Conservation (phyloP, 2,888 invertebrate species). For the Iphiclides podalirius region DNA sequence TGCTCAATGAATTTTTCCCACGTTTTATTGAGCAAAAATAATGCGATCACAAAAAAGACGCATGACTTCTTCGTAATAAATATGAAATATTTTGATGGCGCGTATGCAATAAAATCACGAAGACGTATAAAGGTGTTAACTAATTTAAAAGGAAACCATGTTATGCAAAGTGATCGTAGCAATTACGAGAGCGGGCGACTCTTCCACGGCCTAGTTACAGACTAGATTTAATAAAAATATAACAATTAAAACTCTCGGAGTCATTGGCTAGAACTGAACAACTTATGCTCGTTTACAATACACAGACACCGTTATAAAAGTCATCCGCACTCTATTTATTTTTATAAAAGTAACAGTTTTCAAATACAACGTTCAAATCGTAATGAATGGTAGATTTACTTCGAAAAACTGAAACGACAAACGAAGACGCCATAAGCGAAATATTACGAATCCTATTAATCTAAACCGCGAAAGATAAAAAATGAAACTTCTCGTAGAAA, state of each 20-base stretch:
- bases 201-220: constrained; percentile 12
- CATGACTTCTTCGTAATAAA: neutral
- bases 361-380: constrained; percentile 22
- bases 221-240: constrained; percentile 14
- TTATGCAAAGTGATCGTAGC: neutral
- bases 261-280: constrained; percentile 3
- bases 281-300: no score
- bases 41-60: no score
- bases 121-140: neutral
- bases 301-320: constrained; percentile 7
- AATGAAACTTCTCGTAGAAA: no score
- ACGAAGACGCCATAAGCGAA: no score
- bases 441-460: no score
- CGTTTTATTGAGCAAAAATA: no score
- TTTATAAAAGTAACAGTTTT: constrained; percentile 11
- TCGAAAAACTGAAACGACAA: no score
- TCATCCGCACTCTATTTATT: constrained; percentile 8
- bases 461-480: no score
- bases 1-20: no score
- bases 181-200: constrained; percentile 3
- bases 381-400: no score
- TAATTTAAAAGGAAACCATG: neutral
- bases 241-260: constrained; percentile 12
- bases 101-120: no score
- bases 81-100: no score